Percentiles rank a stretch among this genome's conserved stretches.
Conservation (phyloP, 2,888 invertebrate genomes). For the Phyllotreta striolata region DNA sequence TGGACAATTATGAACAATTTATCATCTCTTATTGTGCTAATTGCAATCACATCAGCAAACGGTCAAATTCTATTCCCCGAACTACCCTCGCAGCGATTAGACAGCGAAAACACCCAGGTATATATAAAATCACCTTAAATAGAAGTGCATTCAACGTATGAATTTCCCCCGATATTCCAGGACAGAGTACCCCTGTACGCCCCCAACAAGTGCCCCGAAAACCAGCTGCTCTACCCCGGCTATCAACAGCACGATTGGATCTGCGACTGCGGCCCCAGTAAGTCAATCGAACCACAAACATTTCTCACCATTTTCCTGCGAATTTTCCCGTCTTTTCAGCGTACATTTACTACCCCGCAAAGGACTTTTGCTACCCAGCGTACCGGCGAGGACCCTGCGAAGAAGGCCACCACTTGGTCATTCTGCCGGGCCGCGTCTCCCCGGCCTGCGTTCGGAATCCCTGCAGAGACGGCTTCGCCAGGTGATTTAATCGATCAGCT, state of each 20-base stretch:
- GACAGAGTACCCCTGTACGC: constrained; percentile 50
- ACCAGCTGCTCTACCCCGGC: constrained; percentile 74
- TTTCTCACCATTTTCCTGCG: background rate
- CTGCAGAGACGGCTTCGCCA: constrained; percentile 67
- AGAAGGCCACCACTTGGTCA: constrained; percentile 64
- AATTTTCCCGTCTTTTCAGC: constrained; percentile 55
- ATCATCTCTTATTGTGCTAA: too few species aligned
- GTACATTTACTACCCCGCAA: constrained; percentile 68
- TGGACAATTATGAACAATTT: too few species aligned
- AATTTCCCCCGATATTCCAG: constrained; percentile 34
- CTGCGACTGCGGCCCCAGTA: constrained; percentile 69
- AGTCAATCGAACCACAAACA: constrained; percentile 29
- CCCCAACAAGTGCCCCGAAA: constrained; percentile 68
- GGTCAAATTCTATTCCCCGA: constrained; percentile 42
- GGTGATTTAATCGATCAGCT: constrained; percentile 49
- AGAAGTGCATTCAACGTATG: too few species aligned
- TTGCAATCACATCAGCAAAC: background rate
- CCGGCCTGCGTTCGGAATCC: constrained; percentile 71
- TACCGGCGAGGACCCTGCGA: constrained; percentile 73
- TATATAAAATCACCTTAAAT: too few species aligned
- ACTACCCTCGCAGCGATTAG: constrained; percentile 41
- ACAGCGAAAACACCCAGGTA: constrained; percentile 39
- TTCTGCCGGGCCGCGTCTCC: constrained; percentile 63
- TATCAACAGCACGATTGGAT: constrained; percentile 70
- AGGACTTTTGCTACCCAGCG: constrained; percentile 70